A percentile compares a stretch with the other conserved stretches of the same genome.
These are phyloP conservation scores for Misgurnus mizolepis DNA, from an alignment of 2,113 vertebrate species.

Conservation along the genomic window DNA sequence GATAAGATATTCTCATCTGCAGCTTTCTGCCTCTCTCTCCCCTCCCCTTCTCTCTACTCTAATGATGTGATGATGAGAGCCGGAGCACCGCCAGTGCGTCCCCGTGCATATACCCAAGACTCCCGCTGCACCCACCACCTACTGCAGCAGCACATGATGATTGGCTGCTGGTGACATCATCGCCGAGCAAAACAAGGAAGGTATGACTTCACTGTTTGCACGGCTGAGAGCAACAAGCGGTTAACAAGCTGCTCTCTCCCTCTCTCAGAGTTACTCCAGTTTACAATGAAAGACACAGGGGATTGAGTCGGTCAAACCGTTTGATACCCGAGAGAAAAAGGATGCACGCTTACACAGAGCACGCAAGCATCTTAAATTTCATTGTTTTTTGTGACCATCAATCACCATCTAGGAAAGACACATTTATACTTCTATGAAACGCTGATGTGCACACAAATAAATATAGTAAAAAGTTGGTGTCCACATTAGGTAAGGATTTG, in stretches of 20 bases:
- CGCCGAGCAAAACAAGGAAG: constrained; percentile 73
- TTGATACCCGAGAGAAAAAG: constrained; percentile 46
- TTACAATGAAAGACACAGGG: constrained; percentile 73
- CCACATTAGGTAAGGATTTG: neutral
- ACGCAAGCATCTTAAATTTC: neutral
- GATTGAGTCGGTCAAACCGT: constrained; percentile 55
- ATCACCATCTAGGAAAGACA: neutral
- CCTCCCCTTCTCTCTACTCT: constrained; percentile 4
- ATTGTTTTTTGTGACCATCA: neutral
- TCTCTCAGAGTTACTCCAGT: constrained; percentile 61
- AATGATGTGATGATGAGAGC: constrained; percentile 65
- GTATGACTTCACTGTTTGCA: constrained; percentile 79
- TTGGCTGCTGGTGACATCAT: constrained; percentile 82
- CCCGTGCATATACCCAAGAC: constrained; percentile 53
- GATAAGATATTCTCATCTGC: constrained; percentile 47
- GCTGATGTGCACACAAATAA: neutral
- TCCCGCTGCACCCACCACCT: constrained; percentile 54
- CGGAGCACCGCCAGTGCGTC: constrained; percentile 58
- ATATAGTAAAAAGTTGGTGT: neutral
- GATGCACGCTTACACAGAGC: neutral
- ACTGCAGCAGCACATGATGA: constrained; percentile 68
- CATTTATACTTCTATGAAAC: neutral
- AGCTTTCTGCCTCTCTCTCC: constrained; percentile 10
- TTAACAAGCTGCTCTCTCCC: constrained; percentile 54
- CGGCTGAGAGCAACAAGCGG: constrained; percentile 60